A percentile compares a stretch with the other conserved stretches of the same genome.
Evolutionary conservation across 2,797 vertebrate genomes (phyloP).

Genomic region (Sebastes oblongus): DNA sequence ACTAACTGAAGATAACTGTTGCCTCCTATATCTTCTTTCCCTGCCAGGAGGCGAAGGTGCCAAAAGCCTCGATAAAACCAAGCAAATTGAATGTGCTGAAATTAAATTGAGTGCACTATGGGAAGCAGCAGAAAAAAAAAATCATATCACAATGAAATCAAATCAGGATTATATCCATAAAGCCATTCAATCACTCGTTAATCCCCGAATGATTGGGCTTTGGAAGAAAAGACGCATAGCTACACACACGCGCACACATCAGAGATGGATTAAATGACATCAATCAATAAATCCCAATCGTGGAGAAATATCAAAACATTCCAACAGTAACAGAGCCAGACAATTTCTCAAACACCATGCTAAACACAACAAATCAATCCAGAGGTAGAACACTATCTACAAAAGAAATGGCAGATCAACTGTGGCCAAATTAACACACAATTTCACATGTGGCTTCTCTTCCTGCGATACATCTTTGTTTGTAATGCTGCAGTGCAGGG

Average conservation of each 20-base stretch:
- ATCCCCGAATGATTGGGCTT: constrained; percentile 69
- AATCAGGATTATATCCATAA: constrained; percentile 70
- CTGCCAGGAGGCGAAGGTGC: constrained; percentile 32
- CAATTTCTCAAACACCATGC: constrained; percentile 20
- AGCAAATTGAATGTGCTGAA: constrained; percentile 52
- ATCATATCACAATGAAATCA: constrained; percentile 62
- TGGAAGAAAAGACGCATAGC: constrained; percentile 24
- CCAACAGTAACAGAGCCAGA: constrained; percentile 30
- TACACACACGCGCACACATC: neutral
- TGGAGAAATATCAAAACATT: constrained; percentile 40
- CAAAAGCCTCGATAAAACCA: constrained; percentile 35
- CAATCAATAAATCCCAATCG: constrained; percentile 54
- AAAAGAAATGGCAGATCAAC: constrained; percentile 19
- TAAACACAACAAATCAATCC: constrained; percentile 21
- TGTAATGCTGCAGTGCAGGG: constrained; percentile 41
- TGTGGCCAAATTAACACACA: constrained; percentile 17
- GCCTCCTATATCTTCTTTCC: constrained; percentile 31
- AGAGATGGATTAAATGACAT: constrained; percentile 47
- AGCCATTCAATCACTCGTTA: constrained; percentile 66
- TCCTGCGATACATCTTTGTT: constrained; percentile 48
- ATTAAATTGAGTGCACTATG: constrained; percentile 52
- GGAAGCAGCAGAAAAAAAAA: constrained; percentile 35
- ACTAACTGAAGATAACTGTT: constrained; percentile 43
- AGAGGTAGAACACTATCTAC: neutral
- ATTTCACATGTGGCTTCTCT: constrained; percentile 14